phyloP scores from a whole-genome alignment of 2,113 vertebrate genomes.

The Otolemur garnettii region DNA sequence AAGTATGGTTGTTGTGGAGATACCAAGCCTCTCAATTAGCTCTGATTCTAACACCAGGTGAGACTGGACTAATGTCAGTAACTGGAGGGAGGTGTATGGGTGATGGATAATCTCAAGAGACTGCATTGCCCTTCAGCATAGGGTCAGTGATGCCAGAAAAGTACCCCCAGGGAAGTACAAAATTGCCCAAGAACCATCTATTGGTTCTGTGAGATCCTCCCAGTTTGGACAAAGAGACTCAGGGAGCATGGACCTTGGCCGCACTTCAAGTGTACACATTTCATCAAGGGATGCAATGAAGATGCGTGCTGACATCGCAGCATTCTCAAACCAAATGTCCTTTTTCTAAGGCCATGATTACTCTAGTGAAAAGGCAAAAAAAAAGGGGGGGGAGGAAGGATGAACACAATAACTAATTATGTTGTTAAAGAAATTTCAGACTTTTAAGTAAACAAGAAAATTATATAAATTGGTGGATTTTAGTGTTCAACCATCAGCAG shows the following conservation, averaged over 20 bases:
- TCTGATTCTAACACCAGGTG: neutral
- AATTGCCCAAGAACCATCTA: neutral
- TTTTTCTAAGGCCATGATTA: neutral
- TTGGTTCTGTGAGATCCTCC: neutral
- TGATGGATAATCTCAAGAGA: neutral
- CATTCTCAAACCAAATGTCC: neutral
- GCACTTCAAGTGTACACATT: neutral
- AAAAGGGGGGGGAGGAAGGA: neutral
- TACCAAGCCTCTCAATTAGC: neutral
- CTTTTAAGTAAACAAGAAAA: neutral
- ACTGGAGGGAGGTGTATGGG: neutral
- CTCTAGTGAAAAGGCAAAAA: neutral
- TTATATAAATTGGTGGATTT: neutral
- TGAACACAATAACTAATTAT: neutral
- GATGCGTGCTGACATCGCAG: fast-evolving
- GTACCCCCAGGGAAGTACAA: neutral
- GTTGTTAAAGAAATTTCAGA: neutral
- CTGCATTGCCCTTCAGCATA: neutral
- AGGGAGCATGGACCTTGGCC: neutral
- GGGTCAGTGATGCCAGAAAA: neutral
- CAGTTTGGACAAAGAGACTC: neutral
- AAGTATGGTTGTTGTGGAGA: neutral
- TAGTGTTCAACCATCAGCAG: neutral
- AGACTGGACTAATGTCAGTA: too few species aligned
- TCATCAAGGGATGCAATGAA: neutral